phyloP scores from a whole-genome alignment of 2,113 vertebrate genomes.

The Naja naja region DNA sequence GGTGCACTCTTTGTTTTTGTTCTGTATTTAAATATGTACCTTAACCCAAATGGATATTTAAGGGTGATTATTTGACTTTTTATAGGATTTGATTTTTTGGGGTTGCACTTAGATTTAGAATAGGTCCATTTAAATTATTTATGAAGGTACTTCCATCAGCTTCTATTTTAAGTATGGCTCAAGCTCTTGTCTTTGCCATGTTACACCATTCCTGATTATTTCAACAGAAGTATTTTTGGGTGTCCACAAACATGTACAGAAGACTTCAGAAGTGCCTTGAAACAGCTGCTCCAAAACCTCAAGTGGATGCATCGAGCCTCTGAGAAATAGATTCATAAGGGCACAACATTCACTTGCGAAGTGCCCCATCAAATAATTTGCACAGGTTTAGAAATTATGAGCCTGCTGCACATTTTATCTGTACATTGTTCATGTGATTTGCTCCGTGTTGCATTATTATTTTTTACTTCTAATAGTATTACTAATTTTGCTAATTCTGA shows the following conservation, averaged over 20 bases:
- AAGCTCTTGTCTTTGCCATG: background rate
- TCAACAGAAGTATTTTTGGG: background rate
- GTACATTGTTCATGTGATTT: background rate
- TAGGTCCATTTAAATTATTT: background rate
- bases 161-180: background rate
- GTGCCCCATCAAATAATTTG: background rate
- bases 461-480: background rate
- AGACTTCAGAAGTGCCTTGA: background rate
- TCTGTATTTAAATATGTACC: background rate
- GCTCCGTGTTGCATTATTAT: background rate
- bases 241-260: background rate
- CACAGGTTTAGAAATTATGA: background rate
- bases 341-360: background rate
- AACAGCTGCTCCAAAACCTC: background rate
- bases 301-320: background rate
- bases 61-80: background rate
- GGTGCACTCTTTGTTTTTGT: background rate
- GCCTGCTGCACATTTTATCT: background rate
- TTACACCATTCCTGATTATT: background rate
- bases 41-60: background rate
- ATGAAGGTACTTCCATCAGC: background rate
- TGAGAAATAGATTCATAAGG: background rate
- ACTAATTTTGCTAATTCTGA: background rate
- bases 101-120: background rate
- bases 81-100: background rate